Evolutionary conservation across 2,797 vertebrate species (phyloP).

Genomic region (Macropus fuliginosus): DNA sequence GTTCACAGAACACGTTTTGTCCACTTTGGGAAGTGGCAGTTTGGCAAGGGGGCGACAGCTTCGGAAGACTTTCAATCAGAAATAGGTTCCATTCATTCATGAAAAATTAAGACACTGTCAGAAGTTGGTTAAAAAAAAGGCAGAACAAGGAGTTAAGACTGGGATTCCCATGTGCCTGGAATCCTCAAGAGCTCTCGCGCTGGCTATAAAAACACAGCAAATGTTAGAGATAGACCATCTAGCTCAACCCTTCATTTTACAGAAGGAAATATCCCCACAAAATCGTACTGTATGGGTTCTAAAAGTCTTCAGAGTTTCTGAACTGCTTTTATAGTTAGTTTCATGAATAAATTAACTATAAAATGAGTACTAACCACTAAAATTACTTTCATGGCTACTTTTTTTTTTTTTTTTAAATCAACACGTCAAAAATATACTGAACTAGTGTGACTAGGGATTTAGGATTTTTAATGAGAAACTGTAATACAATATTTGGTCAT

Average conservation of each 20-base stretch:
- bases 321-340: background rate
- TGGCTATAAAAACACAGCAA: slow-evolving; percentile 19
- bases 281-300: background rate
- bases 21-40: slow-evolving; percentile 61
- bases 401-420: slow-evolving; percentile 32
- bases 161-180: background rate
- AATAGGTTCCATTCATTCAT: slow-evolving; percentile 55
- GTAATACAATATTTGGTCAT: background rate
- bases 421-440: slow-evolving; percentile 43
- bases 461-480: background rate
- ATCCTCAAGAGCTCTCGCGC: background rate
- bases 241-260: background rate
- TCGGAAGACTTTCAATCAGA: slow-evolving; percentile 38
- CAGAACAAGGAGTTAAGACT: slow-evolving; percentile 53
- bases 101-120: slow-evolving; percentile 45
- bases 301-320: slow-evolving; percentile 13
- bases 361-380: background rate
- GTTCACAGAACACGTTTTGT: slow-evolving; percentile 64
- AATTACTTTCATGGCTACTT: background rate
- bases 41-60: background rate
- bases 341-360: background rate
- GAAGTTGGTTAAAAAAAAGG: slow-evolving; percentile 10
- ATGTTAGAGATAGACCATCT: background rate
- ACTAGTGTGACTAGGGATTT: background rate
- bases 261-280: background rate